Evolutionary conservation across 2,888 invertebrate genomes (phyloP).

Genomic region (Callyntrura sp.): DNA sequence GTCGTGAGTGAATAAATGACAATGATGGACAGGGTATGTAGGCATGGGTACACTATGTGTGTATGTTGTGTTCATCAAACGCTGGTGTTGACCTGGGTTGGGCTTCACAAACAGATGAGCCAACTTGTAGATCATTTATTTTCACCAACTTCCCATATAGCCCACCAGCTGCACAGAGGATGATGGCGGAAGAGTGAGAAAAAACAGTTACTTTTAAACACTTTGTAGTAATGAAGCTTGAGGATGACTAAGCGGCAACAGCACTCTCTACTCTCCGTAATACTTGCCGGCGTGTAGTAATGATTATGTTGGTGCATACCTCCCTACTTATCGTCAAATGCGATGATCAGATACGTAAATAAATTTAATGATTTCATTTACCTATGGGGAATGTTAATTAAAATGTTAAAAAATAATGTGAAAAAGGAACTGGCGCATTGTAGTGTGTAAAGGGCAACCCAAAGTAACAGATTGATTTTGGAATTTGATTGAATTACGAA

Average conservation of each 20-base stretch:
- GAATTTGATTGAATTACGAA: too few relatives aligned
- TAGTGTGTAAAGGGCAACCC: too few relatives aligned
- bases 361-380: too few relatives aligned
- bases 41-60: not conserved
- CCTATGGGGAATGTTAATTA: too few relatives aligned
- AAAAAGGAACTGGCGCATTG: too few relatives aligned
- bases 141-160: not conserved
- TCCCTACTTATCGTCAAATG: too few relatives aligned
- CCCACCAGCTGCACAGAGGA: not conserved
- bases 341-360: too few relatives aligned
- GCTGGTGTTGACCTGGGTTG: constrained; percentile 35
- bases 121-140: not conserved
- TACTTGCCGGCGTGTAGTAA: too few relatives aligned
- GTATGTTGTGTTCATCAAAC: not conserved
- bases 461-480: too few relatives aligned
- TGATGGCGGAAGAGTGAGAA: not conserved
- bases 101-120: not conserved
- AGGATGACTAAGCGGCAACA: not conserved
- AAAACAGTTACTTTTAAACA: not conserved
- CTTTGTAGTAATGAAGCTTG: not conserved
- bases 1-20: constrained; percentile 54
- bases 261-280: too few relatives aligned
- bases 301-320: too few relatives aligned
- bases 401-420: too few relatives aligned
- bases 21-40: not conserved